Evolutionary conservation across 2,113 vertebrate genomes (phyloP).

Genomic region (Chauna torquata): DNA sequence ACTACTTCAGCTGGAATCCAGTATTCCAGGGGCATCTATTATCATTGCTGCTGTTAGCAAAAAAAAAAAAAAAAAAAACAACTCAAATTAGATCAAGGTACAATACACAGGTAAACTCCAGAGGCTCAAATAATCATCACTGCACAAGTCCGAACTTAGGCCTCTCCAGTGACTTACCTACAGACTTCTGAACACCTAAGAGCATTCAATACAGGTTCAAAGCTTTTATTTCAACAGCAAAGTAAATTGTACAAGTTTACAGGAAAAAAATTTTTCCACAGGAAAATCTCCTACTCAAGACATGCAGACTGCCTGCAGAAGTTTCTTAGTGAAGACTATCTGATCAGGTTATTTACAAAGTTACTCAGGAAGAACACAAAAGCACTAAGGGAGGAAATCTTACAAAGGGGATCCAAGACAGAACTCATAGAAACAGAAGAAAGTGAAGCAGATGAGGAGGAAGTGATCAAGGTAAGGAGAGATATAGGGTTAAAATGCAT

Average conservation of each 20-base stretch:
- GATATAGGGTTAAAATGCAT: neutral
- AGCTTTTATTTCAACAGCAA: neutral
- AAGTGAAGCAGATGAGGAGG: neutral
- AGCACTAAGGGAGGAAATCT: neutral
- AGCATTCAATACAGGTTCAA: neutral
- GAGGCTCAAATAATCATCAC: neutral
- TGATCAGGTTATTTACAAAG: neutral
- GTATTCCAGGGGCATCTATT: neutral
- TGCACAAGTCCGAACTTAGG: neutral
- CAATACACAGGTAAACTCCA: neutral
- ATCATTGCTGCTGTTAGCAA: neutral
- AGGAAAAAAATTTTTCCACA: neutral
- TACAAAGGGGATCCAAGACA: neutral
- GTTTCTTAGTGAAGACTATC: neutral
- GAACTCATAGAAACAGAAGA: neutral
- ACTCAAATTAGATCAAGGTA: neutral
- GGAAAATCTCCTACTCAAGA: neutral
- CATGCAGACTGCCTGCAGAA: neutral
- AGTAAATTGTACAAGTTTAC: neutral
- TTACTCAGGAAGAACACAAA: neutral
- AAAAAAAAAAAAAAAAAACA: neutral
- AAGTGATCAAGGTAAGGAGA: neutral
- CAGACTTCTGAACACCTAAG: neutral
- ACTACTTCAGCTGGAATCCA: neutral
- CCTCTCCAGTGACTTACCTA: neutral